These are phyloP conservation scores for Carassius auratus DNA, from an alignment of 2,113 vertebrate species.

Conservation along the genomic window DNA sequence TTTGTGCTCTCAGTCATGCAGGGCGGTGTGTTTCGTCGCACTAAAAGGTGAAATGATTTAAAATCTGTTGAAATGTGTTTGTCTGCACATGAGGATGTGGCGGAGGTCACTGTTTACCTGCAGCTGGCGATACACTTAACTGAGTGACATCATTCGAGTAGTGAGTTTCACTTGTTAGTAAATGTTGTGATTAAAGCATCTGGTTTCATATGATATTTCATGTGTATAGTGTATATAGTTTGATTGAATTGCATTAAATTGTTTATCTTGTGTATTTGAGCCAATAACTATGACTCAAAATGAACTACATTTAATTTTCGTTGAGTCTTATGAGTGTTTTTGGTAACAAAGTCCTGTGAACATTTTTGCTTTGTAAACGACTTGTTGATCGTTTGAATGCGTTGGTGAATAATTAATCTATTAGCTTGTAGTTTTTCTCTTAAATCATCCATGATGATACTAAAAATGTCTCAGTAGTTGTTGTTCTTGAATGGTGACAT, in stretches of 20 bases:
- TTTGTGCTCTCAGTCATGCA: neutral
- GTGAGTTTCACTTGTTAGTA: neutral
- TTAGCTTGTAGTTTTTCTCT: neutral
- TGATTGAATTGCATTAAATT: neutral
- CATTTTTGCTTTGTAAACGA: neutral
- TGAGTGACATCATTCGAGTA: neutral
- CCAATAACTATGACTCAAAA: neutral
- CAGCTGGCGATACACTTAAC: neutral
- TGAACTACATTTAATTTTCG: neutral
- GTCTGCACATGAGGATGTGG: neutral
- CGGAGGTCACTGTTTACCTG: conserved; percentile 12
- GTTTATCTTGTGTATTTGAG: neutral
- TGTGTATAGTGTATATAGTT: neutral
- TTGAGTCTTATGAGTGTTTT: neutral
- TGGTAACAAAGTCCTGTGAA: neutral
- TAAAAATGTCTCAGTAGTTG: neutral
- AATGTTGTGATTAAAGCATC: neutral
- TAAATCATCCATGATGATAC: neutral
- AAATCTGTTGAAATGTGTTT: neutral
- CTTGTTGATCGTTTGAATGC: neutral
- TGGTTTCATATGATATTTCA: neutral
- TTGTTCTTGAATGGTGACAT: neutral
- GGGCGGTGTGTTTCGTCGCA: conserved; percentile 13
- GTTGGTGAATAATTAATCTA: neutral
- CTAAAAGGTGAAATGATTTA: neutral